These are phyloP conservation scores for Corythaixoides concolor DNA, from an alignment of 2,113 vertebrate species.

Conservation along the genomic window DNA sequence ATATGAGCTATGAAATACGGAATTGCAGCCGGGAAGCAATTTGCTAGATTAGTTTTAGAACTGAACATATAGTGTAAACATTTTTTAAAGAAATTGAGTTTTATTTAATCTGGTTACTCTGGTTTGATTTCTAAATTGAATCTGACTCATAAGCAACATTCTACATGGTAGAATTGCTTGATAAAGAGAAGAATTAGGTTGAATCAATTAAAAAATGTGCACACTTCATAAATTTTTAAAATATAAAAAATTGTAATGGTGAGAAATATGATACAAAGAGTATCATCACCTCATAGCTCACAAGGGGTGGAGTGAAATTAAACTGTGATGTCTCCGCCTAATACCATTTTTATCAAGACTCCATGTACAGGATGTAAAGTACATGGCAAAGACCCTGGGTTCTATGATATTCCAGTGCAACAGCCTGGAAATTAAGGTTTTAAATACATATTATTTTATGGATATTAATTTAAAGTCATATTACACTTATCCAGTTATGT, in stretches of 20 bases:
- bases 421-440: not conserved
- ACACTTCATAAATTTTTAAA: not conserved
- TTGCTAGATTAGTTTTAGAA: conserved; percentile 63
- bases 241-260: not conserved
- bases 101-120: conserved; percentile 50
- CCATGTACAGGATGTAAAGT: not conserved
- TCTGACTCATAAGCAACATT: not conserved
- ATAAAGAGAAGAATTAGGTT: not conserved
- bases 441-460: not conserved
- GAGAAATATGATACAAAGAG: not conserved
- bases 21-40: conserved; percentile 31
- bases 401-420: not conserved
- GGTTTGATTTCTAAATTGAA: conserved; percentile 34
- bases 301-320: not conserved
- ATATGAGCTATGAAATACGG: conserved; percentile 56
- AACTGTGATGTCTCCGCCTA: not conserved
- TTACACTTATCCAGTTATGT: not conserved
- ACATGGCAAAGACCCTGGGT: not conserved
- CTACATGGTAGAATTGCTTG: not conserved
- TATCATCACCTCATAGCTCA: not conserved
- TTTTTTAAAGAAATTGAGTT: conserved; percentile 51
- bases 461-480: not conserved
- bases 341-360: not conserved
- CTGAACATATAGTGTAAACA: conserved; percentile 8
- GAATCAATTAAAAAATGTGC: not conserved